Base-by-base conservation (phyloP, 1,140 invertebrate species). In the Dendroctonus valens region DNA sequence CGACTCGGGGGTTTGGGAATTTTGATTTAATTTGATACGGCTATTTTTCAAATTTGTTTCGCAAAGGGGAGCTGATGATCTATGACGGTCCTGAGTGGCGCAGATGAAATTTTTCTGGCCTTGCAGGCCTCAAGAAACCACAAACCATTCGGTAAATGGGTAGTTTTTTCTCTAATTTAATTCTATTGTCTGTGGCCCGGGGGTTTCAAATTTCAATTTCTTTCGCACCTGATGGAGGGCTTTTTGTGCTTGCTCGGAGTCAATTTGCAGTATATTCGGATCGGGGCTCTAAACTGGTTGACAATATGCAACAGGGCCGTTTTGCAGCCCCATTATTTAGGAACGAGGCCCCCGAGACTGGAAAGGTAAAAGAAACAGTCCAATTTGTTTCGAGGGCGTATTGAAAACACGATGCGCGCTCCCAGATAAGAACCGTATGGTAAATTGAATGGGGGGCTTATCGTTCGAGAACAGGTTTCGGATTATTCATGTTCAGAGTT, bases 261-360 rank as follows among this genome's bases (percentile, higher is more conserved):
- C 60, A 63, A 63, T 63, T 63, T 63, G 60, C 60, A 63, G 60
- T 63, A 63, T 63, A 63, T 63, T 63, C 46, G 54, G 51, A 26
- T 8, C 39, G 39, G 14, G 51, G 44, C 60, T 38, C 42, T 63
- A 63, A 63, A 63, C 60, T 46, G 50, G 50, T 50, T 63, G 60
- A 63, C 60, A 63, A 63, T 63, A 63, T 63, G 60, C 60, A 63
- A 63, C 60, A 63, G 60, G 60, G 37, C 51, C 60, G 41, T 41
- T 54, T 54, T 48, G 26, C 14, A 38, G 9, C 6, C 46, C 15
- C 59, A 61, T 61, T 61, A 61, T 61, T 61, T 61, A 41, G 39
- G 51, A 61, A 61, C 38, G 59, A 41, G 38, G 59, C 59, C 49
- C 59, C n/a, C n/a, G 59, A 41, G 59, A 61, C 7, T 40, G 9